phyloP scores from a whole-genome alignment of 1,140 invertebrate species.

The Bilobella aurantiaca region DNA sequence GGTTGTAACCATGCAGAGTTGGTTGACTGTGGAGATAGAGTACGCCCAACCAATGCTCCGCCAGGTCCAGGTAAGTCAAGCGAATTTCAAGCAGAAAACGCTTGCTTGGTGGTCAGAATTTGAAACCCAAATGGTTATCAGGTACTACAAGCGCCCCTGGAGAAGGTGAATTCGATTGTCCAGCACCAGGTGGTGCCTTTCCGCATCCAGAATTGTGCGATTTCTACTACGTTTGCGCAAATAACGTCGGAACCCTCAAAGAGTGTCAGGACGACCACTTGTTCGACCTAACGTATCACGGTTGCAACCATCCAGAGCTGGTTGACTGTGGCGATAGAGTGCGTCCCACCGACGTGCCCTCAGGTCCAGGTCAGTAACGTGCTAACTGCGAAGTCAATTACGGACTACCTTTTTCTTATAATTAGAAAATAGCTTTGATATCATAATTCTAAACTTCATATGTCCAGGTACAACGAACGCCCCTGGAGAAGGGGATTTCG shows the following conservation, averaged over 20 bases:
- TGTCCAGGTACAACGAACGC: not conserved
- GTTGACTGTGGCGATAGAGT: not conserved
- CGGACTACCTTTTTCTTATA: too few species aligned
- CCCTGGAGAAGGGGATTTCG: not conserved
- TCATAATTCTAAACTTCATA: too few species aligned
- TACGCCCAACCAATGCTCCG: too few species aligned
- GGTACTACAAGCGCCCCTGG: not conserved
- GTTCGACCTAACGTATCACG: not conserved
- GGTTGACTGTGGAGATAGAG: not conserved
- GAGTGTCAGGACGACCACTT: not conserved
- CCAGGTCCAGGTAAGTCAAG: not conserved
- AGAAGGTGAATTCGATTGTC: not conserved
- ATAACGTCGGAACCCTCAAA: not conserved
- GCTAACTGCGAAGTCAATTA: too few species aligned
- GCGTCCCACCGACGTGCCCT: not conserved
- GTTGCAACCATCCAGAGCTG: not conserved
- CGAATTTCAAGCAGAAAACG: too few species aligned
- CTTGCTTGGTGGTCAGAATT: too few species aligned
- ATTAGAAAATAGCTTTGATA: too few species aligned
- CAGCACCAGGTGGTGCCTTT: conserved; percentile 6
- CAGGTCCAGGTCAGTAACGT: too few species aligned
- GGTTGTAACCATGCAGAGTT: not conserved
- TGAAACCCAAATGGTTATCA: too few species aligned
- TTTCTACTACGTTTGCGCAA: not conserved
- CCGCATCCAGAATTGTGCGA: conserved; percentile 17